phyloP scores from a whole-genome alignment of 1,140 invertebrate species.

The Hirudo medicinalis region DNA sequence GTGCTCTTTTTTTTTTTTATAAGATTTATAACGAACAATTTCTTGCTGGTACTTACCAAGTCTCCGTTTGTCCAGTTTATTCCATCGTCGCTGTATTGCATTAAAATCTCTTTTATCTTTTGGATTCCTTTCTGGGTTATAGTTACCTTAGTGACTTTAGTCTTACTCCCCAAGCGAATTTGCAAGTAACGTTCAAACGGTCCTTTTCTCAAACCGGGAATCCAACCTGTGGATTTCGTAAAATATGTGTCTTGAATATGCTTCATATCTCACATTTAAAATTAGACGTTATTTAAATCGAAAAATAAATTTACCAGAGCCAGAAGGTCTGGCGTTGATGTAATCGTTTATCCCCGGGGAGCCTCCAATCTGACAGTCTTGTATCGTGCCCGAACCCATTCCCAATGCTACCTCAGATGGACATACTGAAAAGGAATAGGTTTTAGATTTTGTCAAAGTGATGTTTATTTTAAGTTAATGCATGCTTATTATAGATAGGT shows the following conservation, averaged over 20 bases:
- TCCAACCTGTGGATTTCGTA: constrained; percentile 27
- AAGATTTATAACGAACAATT: too few species aligned
- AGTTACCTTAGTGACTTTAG: constrained; percentile 21
- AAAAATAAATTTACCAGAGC: background rate
- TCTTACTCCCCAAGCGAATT: constrained; percentile 30
- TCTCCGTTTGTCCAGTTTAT: constrained; percentile 27
- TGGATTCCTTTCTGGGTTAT: constrained; percentile 17
- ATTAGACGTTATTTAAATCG: too few species aligned
- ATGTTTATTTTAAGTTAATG: background rate
- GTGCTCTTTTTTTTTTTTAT: too few species aligned
- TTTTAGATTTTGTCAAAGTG: background rate
- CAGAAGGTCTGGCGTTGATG: background rate
- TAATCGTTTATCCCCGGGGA: constrained; percentile 16
- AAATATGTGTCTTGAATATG: background rate
- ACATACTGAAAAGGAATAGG: background rate
- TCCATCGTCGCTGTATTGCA: constrained; percentile 32
- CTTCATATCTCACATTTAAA: too few species aligned
- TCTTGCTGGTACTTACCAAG: constrained; percentile 21
- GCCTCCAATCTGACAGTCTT: constrained; percentile 26
- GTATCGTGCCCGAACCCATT: constrained; percentile 25
- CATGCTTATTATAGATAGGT: too few species aligned
- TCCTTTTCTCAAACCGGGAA: constrained; percentile 26
- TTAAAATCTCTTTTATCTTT: constrained; percentile 23
- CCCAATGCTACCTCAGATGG: constrained; percentile 19
- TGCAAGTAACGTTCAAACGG: constrained; percentile 30